A percentile compares a stretch with the other conserved stretches of the same genome.
Evolutionary conservation across 2,113 vertebrate species (phyloP).

Genomic region (Bujurquina vittata): DNA sequence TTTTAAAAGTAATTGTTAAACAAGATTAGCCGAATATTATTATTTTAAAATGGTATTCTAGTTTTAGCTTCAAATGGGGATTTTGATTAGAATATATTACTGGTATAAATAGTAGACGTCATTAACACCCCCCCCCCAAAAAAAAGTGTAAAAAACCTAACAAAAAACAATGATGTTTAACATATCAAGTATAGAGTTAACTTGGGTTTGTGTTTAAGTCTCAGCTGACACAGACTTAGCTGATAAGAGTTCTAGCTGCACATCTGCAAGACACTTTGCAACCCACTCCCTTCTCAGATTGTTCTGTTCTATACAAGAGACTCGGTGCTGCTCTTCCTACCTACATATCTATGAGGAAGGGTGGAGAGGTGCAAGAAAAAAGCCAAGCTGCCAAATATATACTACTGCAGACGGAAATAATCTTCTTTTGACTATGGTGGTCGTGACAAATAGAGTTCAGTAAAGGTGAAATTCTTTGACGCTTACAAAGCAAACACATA

Average conservation of each 20-base stretch:
- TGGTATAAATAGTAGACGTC: neutral
- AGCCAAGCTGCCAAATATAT: slow-evolving; percentile 2
- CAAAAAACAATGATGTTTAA: neutral
- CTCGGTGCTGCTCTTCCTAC: neutral
- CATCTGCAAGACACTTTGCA: neutral
- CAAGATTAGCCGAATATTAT: no score
- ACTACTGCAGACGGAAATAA: neutral
- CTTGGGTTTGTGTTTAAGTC: neutral
- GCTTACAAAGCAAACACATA: neutral
- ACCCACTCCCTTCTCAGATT: neutral
- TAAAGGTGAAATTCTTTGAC: neutral
- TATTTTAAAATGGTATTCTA: neutral
- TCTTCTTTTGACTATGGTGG: neutral
- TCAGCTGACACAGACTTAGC: no score
- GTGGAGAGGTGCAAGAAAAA: neutral
- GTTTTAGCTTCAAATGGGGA: neutral
- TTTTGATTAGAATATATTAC: neutral
- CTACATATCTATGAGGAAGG: neutral
- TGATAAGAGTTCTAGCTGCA: neutral
- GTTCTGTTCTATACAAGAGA: neutral
- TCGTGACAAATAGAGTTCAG: neutral
- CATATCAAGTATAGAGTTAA: neutral
- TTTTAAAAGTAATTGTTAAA: neutral
- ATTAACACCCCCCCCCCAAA: neutral
- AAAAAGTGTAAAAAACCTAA: neutral